Base-by-base conservation (phyloP, 2,113 vertebrate species). In the Stomatorhinus ivindoensis region DNA sequence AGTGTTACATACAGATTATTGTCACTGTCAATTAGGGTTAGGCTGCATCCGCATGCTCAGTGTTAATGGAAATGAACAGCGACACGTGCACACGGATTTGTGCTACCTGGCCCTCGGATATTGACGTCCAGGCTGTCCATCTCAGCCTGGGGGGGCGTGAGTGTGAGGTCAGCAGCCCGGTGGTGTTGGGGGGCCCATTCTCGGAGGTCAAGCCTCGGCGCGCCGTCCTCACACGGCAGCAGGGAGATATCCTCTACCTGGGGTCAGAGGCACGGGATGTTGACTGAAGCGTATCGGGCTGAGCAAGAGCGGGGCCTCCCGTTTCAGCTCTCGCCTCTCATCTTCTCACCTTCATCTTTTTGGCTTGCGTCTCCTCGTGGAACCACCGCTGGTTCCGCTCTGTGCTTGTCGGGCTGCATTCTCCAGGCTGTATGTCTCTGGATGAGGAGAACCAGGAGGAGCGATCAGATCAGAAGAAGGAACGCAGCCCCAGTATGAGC, bases 121-220 rank as follows among this genome's bases (percentile, higher is more conserved):
- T 99, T 98, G 90, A 99, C 98, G 7, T 99, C 97, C 92, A 98
- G 92, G 91, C 97, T 97, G 65, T 97, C 96, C 87, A 97, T 93
- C 86, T 98, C 97, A 0, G 96, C 98, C 91, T 98, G 98, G 0
- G 97, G 98, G 1, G 97, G 98, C 0, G 97, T 98, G 13, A 98
- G 97, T 1, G 96, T 95, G 92, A 99, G 97, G 0, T 99, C 98
- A 5, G 98, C 98, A 2, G 98, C 98, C 91, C 98, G 98, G 42
- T 96, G 94, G 92, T 99, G 98, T 91, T 99, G 98, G 91, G 97
- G 94, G 0, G 98, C 99, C 98, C 98, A 99, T 19, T 97, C 97
- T 42, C 98, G 95, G 4, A 95, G 94, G 90, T 99, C 98, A 2
- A 7, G 11, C 15, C 31, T 17, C 0, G 97, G 92, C 35, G 93